Conservation (phyloP, 2,888 invertebrate species). For the Encarsia formosa region DNA sequence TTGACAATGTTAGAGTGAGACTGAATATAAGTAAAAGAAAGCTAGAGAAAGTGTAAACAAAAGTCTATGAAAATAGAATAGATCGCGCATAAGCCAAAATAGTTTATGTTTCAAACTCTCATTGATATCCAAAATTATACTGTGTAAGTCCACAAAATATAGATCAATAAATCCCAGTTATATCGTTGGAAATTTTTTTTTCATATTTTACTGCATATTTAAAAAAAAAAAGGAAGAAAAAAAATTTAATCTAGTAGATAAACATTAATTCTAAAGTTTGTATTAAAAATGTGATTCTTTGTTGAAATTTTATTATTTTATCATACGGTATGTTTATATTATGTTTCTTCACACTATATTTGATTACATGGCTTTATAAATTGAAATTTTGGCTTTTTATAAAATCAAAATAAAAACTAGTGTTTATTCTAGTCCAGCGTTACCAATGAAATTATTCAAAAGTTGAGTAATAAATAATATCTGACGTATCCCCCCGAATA, state of each 20-base stretch:
- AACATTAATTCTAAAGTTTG: conserved; percentile 31
- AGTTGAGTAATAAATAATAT: conserved; percentile 8
- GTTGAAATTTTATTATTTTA: conserved; percentile 35
- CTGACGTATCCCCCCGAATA: conserved; percentile 27
- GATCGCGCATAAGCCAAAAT: conserved; percentile 45
- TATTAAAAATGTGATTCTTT: conserved; percentile 42
- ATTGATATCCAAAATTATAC: conserved; percentile 31
- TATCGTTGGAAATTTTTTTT: too few species aligned
- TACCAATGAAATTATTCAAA: conserved; percentile 19
- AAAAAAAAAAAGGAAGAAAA: conserved; percentile 18
- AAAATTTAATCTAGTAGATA: conserved; percentile 19
- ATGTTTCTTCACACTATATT: too few species aligned
- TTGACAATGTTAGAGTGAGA: conserved; percentile 1
- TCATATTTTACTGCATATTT: too few species aligned
- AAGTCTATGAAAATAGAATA: conserved; percentile 22
- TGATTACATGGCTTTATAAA: too few species aligned
- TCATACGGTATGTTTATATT: conserved; percentile 19
- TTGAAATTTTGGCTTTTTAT: too few species aligned
- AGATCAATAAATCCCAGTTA: too few species aligned
- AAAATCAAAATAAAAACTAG: conserved; percentile 8
- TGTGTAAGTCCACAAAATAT: too few species aligned
- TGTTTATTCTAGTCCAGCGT: conserved; percentile 24
- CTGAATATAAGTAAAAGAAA: conserved; percentile 1
- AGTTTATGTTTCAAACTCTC: conserved; percentile 31
- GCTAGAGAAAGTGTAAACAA: background rate